Evolutionary conservation across 2,113 vertebrate genomes (phyloP).

Genomic region (Regulus satrapa): DNA sequence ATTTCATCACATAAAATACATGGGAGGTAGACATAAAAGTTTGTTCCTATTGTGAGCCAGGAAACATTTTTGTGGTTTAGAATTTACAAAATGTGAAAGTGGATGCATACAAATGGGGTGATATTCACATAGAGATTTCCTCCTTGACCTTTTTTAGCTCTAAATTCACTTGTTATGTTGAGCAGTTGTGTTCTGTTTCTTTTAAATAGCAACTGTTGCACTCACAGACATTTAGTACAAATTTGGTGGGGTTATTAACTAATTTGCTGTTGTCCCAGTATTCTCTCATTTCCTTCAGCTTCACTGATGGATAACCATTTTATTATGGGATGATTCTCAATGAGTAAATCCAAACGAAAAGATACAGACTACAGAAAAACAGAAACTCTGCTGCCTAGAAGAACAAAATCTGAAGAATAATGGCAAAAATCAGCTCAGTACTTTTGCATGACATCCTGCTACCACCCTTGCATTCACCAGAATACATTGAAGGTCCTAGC

Average conservation of each 20-base stretch:
- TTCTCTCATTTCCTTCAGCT: neutral
- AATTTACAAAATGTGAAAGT: neutral
- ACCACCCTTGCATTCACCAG: neutral
- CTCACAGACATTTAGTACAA: neutral
- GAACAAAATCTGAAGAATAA: neutral
- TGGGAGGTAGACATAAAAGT: neutral
- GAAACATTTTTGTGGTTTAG: neutral
- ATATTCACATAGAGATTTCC: neutral
- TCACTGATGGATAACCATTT: neutral
- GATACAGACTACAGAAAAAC: neutral
- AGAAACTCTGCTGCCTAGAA: neutral
- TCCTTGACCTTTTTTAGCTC: neutral
- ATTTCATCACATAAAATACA: neutral
- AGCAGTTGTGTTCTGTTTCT: neutral
- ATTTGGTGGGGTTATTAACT: neutral
- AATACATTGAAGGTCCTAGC: neutral
- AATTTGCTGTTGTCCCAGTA: neutral
- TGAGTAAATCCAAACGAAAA: neutral
- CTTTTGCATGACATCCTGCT: neutral
- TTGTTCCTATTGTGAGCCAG: neutral
- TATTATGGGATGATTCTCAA: neutral
- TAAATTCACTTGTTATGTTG: neutral
- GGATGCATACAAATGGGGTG: neutral
- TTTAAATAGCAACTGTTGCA: neutral
- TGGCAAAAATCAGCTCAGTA: neutral